Percentiles rank a stretch among this genome's conserved stretches.
Evolutionary conservation across 2,888 invertebrate genomes (phyloP).

Genomic region (Hydrotaea diabolus): DNA sequence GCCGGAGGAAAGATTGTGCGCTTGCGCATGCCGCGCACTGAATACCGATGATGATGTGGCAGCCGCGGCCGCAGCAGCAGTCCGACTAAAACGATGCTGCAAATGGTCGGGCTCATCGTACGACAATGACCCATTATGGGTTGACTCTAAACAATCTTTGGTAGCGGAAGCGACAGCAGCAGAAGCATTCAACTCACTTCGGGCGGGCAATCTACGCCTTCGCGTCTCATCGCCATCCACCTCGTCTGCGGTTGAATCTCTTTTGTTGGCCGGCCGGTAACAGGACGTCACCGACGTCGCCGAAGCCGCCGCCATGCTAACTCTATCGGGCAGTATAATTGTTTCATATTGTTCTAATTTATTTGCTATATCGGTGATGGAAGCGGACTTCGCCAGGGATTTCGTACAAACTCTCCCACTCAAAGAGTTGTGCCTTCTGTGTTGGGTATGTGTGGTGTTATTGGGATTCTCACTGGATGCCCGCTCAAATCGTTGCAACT

Average conservation of each 20-base stretch:
- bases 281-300: constrained; percentile 36
- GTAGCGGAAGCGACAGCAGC: constrained; percentile 48
- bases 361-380: constrained; percentile 60
- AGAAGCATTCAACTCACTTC: constrained; percentile 37
- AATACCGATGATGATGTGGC: constrained; percentile 55
- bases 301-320: constrained; percentile 35
- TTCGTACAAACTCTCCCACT: constrained; percentile 59
- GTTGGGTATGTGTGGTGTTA: constrained; percentile 63
- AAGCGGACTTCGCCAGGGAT: constrained; percentile 49
- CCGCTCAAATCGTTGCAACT: constrained; percentile 69
- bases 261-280: constrained; percentile 43
- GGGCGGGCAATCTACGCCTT: constrained; percentile 49
- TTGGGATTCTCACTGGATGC: constrained; percentile 69
- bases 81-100: constrained; percentile 75
- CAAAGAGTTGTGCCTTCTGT: constrained; percentile 72
- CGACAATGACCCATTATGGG: constrained; percentile 66
- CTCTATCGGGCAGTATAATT: constrained; percentile 52
- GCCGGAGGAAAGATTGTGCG: constrained; percentile 43
- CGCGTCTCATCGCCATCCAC: constrained; percentile 61
- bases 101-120: constrained; percentile 76
- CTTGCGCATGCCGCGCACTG: constrained; percentile 59
- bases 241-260: constrained; percentile 66
- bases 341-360: constrained; percentile 61
- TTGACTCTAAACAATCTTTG: constrained; percentile 62
- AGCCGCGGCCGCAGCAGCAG: constrained; percentile 37